A percentile compares a stretch with the other conserved stretches of the same genome.
Evolutionary conservation across 2,888 invertebrate species (phyloP).

Genomic region (Eupeodes latifasciatus): DNA sequence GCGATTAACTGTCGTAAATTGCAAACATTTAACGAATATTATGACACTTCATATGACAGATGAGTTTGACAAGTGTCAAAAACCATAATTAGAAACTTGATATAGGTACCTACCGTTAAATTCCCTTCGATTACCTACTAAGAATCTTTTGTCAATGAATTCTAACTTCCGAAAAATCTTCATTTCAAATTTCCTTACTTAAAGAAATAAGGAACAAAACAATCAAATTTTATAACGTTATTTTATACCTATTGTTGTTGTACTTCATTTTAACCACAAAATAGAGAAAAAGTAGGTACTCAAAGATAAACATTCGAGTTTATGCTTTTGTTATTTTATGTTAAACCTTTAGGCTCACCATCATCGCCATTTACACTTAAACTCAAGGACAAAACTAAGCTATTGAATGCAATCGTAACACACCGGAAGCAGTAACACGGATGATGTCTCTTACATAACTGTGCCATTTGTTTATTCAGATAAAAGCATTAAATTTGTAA

Average conservation of each 20-base stretch:
- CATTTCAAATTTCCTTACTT: too few relatives aligned
- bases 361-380: neutral
- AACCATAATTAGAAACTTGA: too few relatives aligned
- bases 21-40: too few relatives aligned
- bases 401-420: conserved; percentile 61
- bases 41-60: too few relatives aligned
- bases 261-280: neutral
- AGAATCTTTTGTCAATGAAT: too few relatives aligned
- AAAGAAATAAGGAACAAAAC: neutral
- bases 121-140: too few relatives aligned
- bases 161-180: too few relatives aligned
- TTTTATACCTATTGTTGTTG: neutral
- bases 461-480: conserved; percentile 51
- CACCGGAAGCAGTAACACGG: conserved; percentile 39
- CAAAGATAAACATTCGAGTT: conserved; percentile 3
- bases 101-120: too few relatives aligned
- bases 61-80: too few relatives aligned
- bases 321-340: neutral
- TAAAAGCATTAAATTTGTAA: conserved; percentile 57
- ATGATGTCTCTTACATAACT: conserved; percentile 54
- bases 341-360: neutral
- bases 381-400: conserved; percentile 57
- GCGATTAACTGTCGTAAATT: too few relatives aligned
- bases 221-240: neutral
- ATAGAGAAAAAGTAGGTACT: neutral